Evolutionary conservation across 1,140 invertebrate species (phyloP).

Genomic region (Hylaeus anthracinus): DNA sequence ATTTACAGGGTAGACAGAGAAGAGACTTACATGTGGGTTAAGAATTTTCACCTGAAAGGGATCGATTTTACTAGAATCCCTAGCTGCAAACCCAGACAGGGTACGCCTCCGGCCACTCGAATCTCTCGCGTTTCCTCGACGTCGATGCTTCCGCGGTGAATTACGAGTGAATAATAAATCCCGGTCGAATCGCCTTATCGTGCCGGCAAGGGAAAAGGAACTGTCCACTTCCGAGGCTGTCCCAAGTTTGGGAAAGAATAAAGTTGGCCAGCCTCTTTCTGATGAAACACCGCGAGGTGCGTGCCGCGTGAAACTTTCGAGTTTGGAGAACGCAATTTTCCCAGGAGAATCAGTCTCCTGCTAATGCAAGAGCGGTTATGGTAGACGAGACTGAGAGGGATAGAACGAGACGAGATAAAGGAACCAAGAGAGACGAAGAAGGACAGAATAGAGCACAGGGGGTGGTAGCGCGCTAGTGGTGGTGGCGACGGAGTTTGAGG

Average conservation of each 20-base stretch:
- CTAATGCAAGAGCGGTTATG: constrained; percentile 44
- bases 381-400: neutral
- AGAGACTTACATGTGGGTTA: too few relatives aligned
- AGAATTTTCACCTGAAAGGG: too few relatives aligned
- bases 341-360: constrained; percentile 58
- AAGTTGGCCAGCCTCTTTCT: constrained; percentile 1
- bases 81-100: too few relatives aligned
- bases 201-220: neutral
- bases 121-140: neutral
- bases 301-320: constrained; percentile 49
- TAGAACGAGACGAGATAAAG: constrained; percentile 8
- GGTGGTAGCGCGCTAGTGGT: constrained; percentile 20
- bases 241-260: constrained; percentile 14
- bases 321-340: constrained; percentile 56
- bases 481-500: constrained; percentile 52
- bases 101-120: too few relatives aligned
- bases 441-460: constrained; percentile 15
- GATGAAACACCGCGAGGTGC: constrained; percentile 1
- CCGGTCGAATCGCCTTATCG: constrained; percentile 25
- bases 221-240: neutral
- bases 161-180: constrained; percentile 35
- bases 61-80: too few relatives aligned
- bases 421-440: neutral
- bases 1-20: too few relatives aligned
- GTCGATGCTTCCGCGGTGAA: neutral